Evolutionary conservation across 1,140 invertebrate species (phyloP).

Genomic region (Drosophila murphyi): DNA sequence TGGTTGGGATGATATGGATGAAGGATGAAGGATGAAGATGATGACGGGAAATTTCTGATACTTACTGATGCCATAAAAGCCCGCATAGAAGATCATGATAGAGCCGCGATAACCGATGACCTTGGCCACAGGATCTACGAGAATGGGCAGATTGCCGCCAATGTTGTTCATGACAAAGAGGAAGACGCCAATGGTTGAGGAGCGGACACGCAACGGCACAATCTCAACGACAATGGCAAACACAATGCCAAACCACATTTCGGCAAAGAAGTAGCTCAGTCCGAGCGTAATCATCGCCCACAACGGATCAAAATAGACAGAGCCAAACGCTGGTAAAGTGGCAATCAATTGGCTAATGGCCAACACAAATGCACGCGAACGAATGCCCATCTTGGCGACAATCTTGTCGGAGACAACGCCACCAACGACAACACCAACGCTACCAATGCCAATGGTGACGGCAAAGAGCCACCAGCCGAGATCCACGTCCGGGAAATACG

Average conservation of each 20-base stretch:
- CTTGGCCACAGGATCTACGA: conserved; percentile 93
- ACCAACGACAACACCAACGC: conserved; percentile 94
- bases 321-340: conserved; percentile 95
- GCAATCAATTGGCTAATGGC: conserved; percentile 93
- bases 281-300: conserved; percentile 94
- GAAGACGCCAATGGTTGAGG: conserved; percentile 93
- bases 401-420: conserved; percentile 95
- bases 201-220: conserved; percentile 91
- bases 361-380: conserved; percentile 92
- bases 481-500: conserved; percentile 94
- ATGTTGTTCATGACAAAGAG: conserved; percentile 96
- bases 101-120: conserved; percentile 92
- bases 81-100: conserved; percentile 94
- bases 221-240: conserved; percentile 95
- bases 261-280: conserved; percentile 94
- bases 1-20: too few species aligned
- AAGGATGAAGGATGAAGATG: too few species aligned
- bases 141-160: conserved; percentile 95
- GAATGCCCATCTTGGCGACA: conserved; percentile 93
- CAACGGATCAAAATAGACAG: conserved; percentile 92
- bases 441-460: conserved; percentile 93
- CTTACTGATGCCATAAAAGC: conserved; percentile 91
- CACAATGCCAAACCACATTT: conserved; percentile 97
- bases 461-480: conserved; percentile 94
- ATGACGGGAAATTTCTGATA: background rate